Percentiles rank a stretch among this genome's conserved stretches.
These are phyloP conservation scores for cattle (Bos taurus) DNA, from an alignment of 2,113 vertebrate genomes.

Conservation along the genomic window DNA sequence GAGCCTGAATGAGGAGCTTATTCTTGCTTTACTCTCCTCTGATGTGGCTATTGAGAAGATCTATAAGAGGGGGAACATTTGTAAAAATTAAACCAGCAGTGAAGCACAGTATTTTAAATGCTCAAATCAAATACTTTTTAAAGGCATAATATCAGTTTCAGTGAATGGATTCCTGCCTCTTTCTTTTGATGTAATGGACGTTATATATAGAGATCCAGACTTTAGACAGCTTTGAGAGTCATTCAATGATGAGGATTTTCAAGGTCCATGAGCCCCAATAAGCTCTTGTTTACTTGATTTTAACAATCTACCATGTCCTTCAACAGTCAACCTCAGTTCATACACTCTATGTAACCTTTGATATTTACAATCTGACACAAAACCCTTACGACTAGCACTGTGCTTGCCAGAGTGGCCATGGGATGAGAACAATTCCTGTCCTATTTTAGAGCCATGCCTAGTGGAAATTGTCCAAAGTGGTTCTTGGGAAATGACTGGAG, in stretches of 20 bases:
- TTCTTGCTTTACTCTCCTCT: conserved; percentile 79
- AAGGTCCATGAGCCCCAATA: conserved; percentile 2
- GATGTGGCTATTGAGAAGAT: conserved; percentile 83
- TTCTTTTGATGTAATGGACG: conserved; percentile 47
- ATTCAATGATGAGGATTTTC: conserved; percentile 29
- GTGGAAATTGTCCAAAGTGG: background rate
- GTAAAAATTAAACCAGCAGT: conserved; percentile 82
- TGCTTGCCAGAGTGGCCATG: background rate
- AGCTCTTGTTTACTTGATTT: conserved; percentile 41
- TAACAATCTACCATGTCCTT: background rate
- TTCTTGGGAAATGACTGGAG: background rate
- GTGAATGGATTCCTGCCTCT: conserved; percentile 62
- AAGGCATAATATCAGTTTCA: conserved; percentile 75
- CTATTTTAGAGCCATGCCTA: background rate
- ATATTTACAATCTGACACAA: background rate
- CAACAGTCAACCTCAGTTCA: conserved; percentile 19
- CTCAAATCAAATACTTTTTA: conserved; percentile 75
- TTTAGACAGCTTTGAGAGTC: background rate
- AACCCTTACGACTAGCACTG: background rate
- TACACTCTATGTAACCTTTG: background rate
- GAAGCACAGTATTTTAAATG: conserved; percentile 70
- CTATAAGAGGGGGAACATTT: conserved; percentile 76
- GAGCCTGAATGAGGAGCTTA: conserved; percentile 80
- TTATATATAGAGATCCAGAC: conserved; percentile 26
- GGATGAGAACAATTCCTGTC: background rate